These are phyloP conservation scores for Steatornis caripensis DNA, from an alignment of 2,113 vertebrate species.

Conservation along the genomic window DNA sequence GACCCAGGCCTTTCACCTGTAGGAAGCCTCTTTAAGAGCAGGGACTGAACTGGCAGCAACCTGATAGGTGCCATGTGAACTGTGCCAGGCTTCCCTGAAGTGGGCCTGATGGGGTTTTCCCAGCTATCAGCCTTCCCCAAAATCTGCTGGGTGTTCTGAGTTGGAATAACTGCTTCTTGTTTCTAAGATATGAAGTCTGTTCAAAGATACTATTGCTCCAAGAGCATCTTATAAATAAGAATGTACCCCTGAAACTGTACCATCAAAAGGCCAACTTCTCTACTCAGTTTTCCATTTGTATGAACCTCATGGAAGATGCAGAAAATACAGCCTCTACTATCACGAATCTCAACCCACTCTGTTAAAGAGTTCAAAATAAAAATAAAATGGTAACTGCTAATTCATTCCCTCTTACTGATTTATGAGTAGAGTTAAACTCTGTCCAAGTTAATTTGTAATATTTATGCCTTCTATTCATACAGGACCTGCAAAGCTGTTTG, in stretches of 20 bases:
- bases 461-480: neutral
- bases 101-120: neutral
- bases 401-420: neutral
- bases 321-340: neutral
- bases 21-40: neutral
- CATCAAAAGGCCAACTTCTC: neutral
- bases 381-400: neutral
- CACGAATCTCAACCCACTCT: neutral
- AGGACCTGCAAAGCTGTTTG: neutral
- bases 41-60: neutral
- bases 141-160: neutral
- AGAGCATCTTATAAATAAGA: neutral
- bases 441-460: neutral
- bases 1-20: neutral
- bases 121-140: neutral
- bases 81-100: neutral
- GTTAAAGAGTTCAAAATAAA: neutral
- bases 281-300: neutral
- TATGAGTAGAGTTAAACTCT: neutral
- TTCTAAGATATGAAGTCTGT: neutral
- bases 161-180: neutral
- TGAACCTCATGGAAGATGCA: neutral
- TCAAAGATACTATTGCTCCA: neutral
- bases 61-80: fast-evolving
- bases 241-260: neutral